Conservation (phyloP, 1,140 invertebrate species). For the Dendrolimus punctatus region DNA sequence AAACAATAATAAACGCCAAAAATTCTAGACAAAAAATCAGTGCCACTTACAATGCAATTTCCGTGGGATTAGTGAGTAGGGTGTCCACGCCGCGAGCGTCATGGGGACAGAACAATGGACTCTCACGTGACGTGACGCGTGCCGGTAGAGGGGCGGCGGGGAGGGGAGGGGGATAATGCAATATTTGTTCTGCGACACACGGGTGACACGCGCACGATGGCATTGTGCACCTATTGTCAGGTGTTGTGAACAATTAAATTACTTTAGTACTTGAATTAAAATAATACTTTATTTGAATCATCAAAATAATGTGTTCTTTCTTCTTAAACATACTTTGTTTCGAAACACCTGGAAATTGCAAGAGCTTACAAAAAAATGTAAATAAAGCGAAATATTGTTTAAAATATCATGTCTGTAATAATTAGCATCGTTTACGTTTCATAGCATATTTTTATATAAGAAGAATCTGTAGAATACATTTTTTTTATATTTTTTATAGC, state of each 20-base stretch:
- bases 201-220: slow-evolving; percentile 49
- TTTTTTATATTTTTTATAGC: too few species aligned
- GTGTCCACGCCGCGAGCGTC: slow-evolving; percentile 34
- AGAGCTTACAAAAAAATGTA: too few species aligned
- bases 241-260: slow-evolving; percentile 9
- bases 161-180: slow-evolving; percentile 41
- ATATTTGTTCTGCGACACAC: slow-evolving; percentile 66
- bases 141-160: slow-evolving; percentile 16
- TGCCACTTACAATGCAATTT: slow-evolving; percentile 38
- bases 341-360: too few species aligned
- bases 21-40: slow-evolving; percentile 32
- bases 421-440: too few species aligned
- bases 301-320: too few species aligned
- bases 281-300: too few species aligned
- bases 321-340: too few species aligned
- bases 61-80: slow-evolving; percentile 46
- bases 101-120: slow-evolving; percentile 20
- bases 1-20: slow-evolving; percentile 6
- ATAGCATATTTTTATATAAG: too few species aligned
- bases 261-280: too few species aligned
- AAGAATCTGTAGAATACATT: too few species aligned
- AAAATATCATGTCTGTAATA: too few species aligned
- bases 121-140: slow-evolving; percentile 19
- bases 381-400: too few species aligned
- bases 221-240: slow-evolving; percentile 50